Evolutionary conservation across 2,113 vertebrate genomes (phyloP).

Genomic region (Zingel zingel): DNA sequence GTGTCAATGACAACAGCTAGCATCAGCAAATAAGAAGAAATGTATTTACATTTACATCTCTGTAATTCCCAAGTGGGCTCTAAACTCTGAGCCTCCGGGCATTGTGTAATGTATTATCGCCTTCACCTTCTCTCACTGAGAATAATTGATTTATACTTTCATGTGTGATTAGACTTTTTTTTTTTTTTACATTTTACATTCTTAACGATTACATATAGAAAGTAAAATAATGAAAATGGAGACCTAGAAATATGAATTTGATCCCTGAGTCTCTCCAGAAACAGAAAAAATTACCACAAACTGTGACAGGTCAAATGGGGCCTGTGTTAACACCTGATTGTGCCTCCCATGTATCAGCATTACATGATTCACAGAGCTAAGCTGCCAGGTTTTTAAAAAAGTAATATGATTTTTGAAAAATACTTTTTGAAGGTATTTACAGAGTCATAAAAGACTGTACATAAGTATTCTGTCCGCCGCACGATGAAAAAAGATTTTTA

Average conservation of each 20-base stretch:
- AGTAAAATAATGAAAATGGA: constrained; percentile 4
- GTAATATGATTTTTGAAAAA: not conserved
- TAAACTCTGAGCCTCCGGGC: constrained; percentile 8
- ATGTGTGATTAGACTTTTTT: not conserved
- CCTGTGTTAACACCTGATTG: not conserved
- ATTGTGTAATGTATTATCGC: constrained; percentile 3
- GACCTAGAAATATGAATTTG: not conserved
- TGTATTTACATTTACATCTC: constrained; percentile 36
- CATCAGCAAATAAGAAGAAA: constrained; percentile 58
- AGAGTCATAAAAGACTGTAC: not conserved
- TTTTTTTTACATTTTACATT: constrained; percentile 4
- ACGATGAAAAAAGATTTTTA: not conserved
- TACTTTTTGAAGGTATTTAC: not conserved
- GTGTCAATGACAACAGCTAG: constrained; percentile 36
- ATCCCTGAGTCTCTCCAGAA: not conserved
- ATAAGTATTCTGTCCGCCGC: not conserved
- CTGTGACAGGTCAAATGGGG: not conserved
- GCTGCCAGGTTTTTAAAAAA: not conserved
- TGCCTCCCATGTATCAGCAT: not conserved
- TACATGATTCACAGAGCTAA: not conserved
- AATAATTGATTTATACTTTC: constrained; percentile 23
- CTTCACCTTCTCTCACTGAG: constrained; percentile 11
- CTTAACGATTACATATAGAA: not conserved
- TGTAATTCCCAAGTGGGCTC: constrained; percentile 33
- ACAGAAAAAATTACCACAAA: not conserved